Base-by-base conservation (phyloP, 1,140 invertebrate genomes). In the Magallana ariakensis region DNA sequence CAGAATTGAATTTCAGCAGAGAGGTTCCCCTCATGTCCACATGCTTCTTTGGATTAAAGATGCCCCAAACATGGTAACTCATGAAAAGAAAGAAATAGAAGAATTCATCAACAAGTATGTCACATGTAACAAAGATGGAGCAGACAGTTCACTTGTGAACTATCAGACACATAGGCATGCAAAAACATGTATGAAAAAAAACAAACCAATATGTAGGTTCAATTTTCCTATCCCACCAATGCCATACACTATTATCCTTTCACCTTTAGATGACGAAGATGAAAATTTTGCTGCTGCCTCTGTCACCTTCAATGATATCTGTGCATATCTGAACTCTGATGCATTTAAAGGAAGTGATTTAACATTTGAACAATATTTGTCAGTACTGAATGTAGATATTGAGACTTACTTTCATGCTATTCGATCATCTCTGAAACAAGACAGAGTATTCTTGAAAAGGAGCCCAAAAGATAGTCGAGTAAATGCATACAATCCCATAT, bases 81-180 rank as follows among this genome's bases (percentile, higher is more conserved):
- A 85, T 62, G n/a, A 19, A 54, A 26, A 62, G 13, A 16, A 87
- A 56, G 57, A 82, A n/a, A 22, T 87, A 4, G 19, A 60, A 15
- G 4, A 60, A 0, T 87, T 58, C 62, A 53, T 87, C 46, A 70
- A 84, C 53, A 80, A 58, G 6, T 26, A 87, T 85, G 56, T 87
- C 0, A 80, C 19, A 83, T 75, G 80, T 87, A 83, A 13, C 0
- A 33, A 86, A 13, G 57, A 88, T 53, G 62, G 11, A 56, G 57
- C 60, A 80, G 81, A 87, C 13, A 46, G 15, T 60, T 19, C 81
- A 60, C 53, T 85, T 7, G 15, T 85, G 5, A 22, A 46, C 11
- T 85, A 81, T 8, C 88, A 89, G 75, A 33, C 57, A 8, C 88
- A 89, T 57, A 87, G 86, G 33, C 86, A 89, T 55, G 85, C 86